Evolutionary conservation across 2,888 invertebrate species (phyloP).

Genomic region (Belgica antarctica): DNA sequence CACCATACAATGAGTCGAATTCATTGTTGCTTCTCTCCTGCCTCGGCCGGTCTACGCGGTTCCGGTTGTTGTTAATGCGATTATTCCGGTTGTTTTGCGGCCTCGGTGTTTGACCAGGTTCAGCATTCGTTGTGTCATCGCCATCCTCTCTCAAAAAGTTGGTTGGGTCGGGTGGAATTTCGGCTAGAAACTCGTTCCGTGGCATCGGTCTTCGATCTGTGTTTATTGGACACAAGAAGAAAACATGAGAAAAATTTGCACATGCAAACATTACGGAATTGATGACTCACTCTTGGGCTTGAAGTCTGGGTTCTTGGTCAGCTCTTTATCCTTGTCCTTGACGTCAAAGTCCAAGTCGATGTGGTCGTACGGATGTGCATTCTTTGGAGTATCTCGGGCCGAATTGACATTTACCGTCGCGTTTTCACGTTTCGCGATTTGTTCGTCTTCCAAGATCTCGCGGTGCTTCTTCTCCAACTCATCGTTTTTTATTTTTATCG

Average conservation of each 20-base stretch:
- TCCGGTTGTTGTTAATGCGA: neutral
- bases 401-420: conserved; percentile 9
- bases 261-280: neutral
- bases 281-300: conserved; percentile 41
- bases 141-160: conserved; percentile 32
- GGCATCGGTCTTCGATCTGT: conserved; percentile 15
- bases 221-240: conserved; percentile 12
- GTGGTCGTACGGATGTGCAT: conserved; percentile 11
- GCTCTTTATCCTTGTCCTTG: neutral
- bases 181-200: conserved; percentile 16
- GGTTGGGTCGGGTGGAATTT: conserved; percentile 32
- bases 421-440: conserved; percentile 20
- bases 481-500: conserved; percentile 24
- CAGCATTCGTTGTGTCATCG: neutral
- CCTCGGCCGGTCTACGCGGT: neutral
- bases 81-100: conserved; percentile 18
- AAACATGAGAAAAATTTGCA: conserved; percentile 24
- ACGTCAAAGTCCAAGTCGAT: conserved; percentile 35
- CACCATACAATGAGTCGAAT: neutral
- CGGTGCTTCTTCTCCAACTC: conserved; percentile 37
- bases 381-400: neutral
- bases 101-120: neutral
- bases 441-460: conserved; percentile 19
- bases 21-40: conserved; percentile 13
- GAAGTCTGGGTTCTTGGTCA: conserved; percentile 12